These are phyloP conservation scores for Paralichthys olivaceus DNA, from an alignment of 2,113 vertebrate genomes.

Conservation along the genomic window DNA sequence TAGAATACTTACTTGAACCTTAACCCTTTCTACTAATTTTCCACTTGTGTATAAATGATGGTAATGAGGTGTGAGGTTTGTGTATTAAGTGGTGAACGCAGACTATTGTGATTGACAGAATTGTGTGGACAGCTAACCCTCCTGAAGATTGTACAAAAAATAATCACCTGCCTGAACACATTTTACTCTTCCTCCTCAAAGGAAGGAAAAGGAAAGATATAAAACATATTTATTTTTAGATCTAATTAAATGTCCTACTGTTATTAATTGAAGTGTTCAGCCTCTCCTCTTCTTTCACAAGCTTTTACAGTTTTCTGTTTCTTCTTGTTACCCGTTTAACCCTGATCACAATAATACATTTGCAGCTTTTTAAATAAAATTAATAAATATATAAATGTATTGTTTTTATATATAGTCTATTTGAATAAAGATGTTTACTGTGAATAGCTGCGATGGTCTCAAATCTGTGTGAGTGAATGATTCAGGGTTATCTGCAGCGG, in stretches of 20 bases:
- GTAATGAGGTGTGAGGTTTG: too few species aligned
- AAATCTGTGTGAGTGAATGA: slow-evolving; percentile 27
- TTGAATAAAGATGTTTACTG: not conserved
- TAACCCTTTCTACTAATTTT: too few species aligned
- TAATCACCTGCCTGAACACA: too few species aligned
- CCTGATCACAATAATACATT: not conserved
- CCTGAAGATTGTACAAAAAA: too few species aligned
- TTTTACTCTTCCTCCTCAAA: too few species aligned
- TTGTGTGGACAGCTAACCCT: too few species aligned
- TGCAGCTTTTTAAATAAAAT: not conserved
- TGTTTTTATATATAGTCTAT: not conserved
- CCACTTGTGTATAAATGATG: too few species aligned
- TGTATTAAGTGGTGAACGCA: too few species aligned
- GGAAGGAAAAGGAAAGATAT: not conserved
- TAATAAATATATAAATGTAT: too few species aligned
- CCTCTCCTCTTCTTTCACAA: not conserved
- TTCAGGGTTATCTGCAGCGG: slow-evolving; percentile 68
- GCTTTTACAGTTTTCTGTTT: not conserved
- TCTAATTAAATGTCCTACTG: not conserved
- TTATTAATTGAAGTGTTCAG: not conserved
- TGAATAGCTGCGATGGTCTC: slow-evolving; percentile 26
- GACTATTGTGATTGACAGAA: too few species aligned
- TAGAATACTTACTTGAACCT: too few species aligned
- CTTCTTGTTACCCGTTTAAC: not conserved
- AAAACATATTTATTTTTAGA: not conserved